Evolutionary conservation across 2,797 vertebrate species (phyloP).

Genomic region (Psittacula echo): DNA sequence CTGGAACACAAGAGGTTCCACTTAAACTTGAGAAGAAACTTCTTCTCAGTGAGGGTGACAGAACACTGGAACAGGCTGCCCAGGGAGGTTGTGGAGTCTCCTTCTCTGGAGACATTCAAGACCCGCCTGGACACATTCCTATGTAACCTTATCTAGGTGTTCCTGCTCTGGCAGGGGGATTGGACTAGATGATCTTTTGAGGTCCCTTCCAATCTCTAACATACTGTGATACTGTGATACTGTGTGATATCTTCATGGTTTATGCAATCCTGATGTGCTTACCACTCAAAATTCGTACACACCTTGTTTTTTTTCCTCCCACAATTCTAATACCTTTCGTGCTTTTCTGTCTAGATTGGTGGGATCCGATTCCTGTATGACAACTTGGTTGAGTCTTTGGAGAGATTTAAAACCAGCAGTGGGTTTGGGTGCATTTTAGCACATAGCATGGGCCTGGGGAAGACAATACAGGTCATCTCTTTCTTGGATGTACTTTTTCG

Average conservation of each 20-base stretch:
- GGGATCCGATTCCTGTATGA: slow-evolving; percentile 99
- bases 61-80: no score
- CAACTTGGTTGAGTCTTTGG: slow-evolving; percentile 96
- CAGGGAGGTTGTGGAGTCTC: no score
- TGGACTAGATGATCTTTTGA: no score
- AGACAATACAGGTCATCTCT: slow-evolving; percentile 98
- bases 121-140: no score
- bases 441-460: slow-evolving; percentile 98
- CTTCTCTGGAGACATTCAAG: no score
- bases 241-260: not conserved
- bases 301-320: not conserved
- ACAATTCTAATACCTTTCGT: not conserved
- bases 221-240: no score
- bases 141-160: no score
- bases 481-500: slow-evolving; percentile 95
- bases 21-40: no score
- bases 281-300: not conserved
- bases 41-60: no score
- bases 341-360: slow-evolving; percentile 83
- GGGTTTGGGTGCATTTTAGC: slow-evolving; percentile 98
- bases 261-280: not conserved
- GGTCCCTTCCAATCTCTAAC: no score
- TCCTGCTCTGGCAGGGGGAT: no score
- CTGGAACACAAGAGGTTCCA: no score
- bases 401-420: slow-evolving; percentile 93